Evolutionary conservation across 1,140 invertebrate species (phyloP).

Genomic region (Frieseomelitta varia): DNA sequence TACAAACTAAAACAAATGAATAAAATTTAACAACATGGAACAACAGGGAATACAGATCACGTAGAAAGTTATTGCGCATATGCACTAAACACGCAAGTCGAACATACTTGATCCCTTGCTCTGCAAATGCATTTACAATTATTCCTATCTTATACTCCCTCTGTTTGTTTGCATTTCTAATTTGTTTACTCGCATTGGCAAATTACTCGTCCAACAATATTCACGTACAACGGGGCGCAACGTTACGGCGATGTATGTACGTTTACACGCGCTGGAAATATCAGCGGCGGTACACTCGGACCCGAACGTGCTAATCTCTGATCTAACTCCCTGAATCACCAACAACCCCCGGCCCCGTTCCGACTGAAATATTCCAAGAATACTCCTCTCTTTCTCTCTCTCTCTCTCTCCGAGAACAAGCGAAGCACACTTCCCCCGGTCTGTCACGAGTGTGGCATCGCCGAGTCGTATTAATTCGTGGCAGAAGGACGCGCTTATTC

Average conservation of each 20-base stretch:
- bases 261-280: not conserved
- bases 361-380: not conserved
- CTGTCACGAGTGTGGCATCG: conserved; percentile 7
- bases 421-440: not conserved
- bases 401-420: not conserved
- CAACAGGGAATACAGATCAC: too few relatives aligned
- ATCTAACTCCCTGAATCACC: not conserved
- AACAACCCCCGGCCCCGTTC: not conserved
- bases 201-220: not conserved
- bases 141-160: too few relatives aligned
- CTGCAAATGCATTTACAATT: too few relatives aligned
- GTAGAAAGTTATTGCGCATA: too few relatives aligned
- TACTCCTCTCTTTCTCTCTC: not conserved
- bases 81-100: too few relatives aligned
- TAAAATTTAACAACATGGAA: too few relatives aligned
- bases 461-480: conserved; percentile 29
- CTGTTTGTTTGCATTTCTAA: not conserved
- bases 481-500: conserved; percentile 20
- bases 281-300: not conserved
- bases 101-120: too few relatives aligned
- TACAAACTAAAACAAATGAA: too few relatives aligned
- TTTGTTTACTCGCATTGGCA: not conserved
- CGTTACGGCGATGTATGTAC: not conserved
- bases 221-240: not conserved
- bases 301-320: not conserved